Evolutionary conservation across 2,888 invertebrate species (phyloP), one percentile per base, ranked within the genome.

Genomic region (Scelioninae gen. 2): DNA sequence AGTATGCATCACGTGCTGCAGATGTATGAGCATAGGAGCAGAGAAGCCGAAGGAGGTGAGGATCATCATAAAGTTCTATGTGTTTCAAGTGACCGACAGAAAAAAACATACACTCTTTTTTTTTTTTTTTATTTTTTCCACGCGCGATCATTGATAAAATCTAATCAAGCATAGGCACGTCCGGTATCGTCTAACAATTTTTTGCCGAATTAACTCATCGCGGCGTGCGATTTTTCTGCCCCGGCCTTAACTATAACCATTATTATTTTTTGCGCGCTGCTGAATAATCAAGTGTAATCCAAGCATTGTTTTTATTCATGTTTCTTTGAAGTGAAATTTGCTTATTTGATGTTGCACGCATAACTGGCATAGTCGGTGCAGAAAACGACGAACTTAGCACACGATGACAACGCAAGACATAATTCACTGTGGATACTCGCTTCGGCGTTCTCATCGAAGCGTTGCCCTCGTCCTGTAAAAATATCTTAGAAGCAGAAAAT

Each of bases 381-480:
- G 75, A 74, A 74, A 72, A 74, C 69, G 70, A 75, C 73, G 46
- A 73, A 71, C 52, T 74, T 71, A 67, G 71, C 70, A 71, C 58
- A 71, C 73, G 75, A 73, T 74, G 65, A 78, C 78, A 75, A 76
- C 76, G 61, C 52, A 77, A 68, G 75, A 73, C 78, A 78, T 72
- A 63, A 68, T 71, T 72, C 71, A 69, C 71, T 45, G 63, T 45
- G 68, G 67, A 68, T 55, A 64, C 53, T 68, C 31, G 53, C 63
- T 57, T 65, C 71, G 73, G 73, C 78, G 77, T 80, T 80, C 80
- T 74, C 77, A 77, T 68, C 79, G 76, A 83, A 81, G 74, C 83
- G 76, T 83, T 82, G 83, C 81, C 81, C 82, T 77, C 81, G 81
- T 77, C 75, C 80, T 78, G 81, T 83, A 84, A 84, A 83, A 83